These are phyloP conservation scores for Choristoneura rosaceana DNA, from an alignment of 2,888 invertebrate genomes.

Conservation along the genomic window DNA sequence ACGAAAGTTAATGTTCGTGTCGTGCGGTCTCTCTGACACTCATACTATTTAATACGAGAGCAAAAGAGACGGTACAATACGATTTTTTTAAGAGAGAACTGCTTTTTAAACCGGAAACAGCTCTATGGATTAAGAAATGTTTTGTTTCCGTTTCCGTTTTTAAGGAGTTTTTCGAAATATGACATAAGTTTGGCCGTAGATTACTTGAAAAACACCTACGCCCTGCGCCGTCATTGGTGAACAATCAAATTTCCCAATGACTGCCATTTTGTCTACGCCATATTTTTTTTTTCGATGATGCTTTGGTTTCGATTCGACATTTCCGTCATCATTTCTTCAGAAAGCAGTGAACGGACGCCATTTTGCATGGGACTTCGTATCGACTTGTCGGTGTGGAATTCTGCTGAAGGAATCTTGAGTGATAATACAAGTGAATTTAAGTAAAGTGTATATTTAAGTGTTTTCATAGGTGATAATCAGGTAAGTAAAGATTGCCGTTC, in stretches of 20 bases:
- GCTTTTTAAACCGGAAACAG: conserved; percentile 10
- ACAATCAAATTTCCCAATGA: background rate
- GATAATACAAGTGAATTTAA: conserved; percentile 45
- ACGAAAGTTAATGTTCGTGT: too few species aligned
- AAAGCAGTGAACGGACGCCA: conserved; percentile 46
- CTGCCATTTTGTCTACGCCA: conserved; percentile 7
- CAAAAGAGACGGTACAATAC: too few species aligned
- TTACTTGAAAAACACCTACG: background rate
- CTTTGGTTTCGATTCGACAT: background rate
- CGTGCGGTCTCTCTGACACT: too few species aligned
- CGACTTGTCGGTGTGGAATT: conserved; percentile 40
- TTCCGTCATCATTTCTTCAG: conserved; percentile 21
- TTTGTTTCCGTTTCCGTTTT: conserved; percentile 24
- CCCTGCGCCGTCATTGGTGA: conserved; percentile 19
- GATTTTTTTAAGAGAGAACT: too few species aligned
- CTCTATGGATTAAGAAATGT: background rate
- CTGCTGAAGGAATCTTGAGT: conserved; percentile 43
- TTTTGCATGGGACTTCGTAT: conserved; percentile 48
- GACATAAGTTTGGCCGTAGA: background rate
- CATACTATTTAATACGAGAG: too few species aligned
- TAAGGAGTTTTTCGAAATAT: conserved; percentile 11
- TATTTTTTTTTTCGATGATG: conserved; percentile 2
- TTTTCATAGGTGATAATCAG: conserved; percentile 51
- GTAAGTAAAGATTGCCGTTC: conserved; percentile 56
- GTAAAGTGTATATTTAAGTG: conserved; percentile 44